These are phyloP conservation scores for Ammodytes dubius DNA, from an alignment of 2,113 vertebrate genomes.

Conservation along the genomic window DNA sequence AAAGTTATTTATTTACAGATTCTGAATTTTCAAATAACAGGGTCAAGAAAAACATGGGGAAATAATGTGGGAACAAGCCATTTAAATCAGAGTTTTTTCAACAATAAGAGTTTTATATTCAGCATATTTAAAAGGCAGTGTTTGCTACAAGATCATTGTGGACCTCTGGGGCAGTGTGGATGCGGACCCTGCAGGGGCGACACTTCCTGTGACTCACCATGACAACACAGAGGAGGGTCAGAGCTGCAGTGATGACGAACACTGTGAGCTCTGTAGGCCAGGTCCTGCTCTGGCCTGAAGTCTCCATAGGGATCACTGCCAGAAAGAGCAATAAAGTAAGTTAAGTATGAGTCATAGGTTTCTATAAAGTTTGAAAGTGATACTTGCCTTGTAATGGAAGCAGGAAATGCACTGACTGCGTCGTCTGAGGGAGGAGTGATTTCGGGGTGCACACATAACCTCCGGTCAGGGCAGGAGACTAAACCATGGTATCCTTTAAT, in stretches of 20 bases:
- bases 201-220: slow-evolving; percentile 49
- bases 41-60: no score
- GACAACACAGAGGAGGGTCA: slow-evolving; percentile 53
- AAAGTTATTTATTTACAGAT: no score
- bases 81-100: not conserved
- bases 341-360: not conserved
- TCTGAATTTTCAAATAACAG: no score
- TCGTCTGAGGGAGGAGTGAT: slow-evolving; percentile 42
- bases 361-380: not conserved
- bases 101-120: not conserved
- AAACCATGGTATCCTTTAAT: slow-evolving; percentile 81
- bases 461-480: slow-evolving; percentile 83
- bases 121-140: not conserved
- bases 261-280: not conserved
- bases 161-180: slow-evolving; percentile 42
- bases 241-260: slow-evolving; percentile 46
- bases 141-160: slow-evolving; percentile 19
- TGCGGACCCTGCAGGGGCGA: slow-evolving; percentile 47
- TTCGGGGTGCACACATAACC: slow-evolving; percentile 78
- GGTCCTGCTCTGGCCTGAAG: not conserved
- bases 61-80: not conserved
- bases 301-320: slow-evolving; percentile 40
- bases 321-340: not conserved
- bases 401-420: slow-evolving; percentile 17
- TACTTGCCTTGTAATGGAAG: slow-evolving; percentile 61